phyloP scores from a whole-genome alignment of 2,888 invertebrate genomes.

The Rotaria magnacalcarata region DNA sequence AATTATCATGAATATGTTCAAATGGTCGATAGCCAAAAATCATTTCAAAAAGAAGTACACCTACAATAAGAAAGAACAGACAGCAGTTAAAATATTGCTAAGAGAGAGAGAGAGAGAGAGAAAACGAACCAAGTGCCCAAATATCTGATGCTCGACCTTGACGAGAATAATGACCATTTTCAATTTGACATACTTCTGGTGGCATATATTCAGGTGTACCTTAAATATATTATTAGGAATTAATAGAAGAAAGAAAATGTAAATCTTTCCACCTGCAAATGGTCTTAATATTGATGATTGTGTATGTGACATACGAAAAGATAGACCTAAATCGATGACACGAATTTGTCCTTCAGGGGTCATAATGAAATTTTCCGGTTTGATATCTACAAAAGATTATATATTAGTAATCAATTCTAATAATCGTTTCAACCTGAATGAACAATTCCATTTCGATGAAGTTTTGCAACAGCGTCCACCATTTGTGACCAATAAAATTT shows the following conservation, averaged over 20 bases:
- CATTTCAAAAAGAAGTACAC: slow-evolving; percentile 33
- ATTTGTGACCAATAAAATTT: slow-evolving; percentile 35
- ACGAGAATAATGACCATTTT: slow-evolving; percentile 21
- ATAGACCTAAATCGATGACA: slow-evolving; percentile 34
- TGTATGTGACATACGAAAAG: background rate
- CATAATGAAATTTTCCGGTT: slow-evolving; percentile 36
- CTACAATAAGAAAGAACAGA: background rate
- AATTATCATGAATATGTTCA: slow-evolving; percentile 30
- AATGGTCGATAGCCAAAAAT: slow-evolving; percentile 34
- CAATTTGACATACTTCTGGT: slow-evolving; percentile 36
- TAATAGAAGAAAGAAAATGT: background rate
- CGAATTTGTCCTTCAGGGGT: background rate
- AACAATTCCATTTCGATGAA: slow-evolving; percentile 34
- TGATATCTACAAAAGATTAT: background rate
- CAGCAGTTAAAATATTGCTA: background rate
- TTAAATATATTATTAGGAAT: background rate
- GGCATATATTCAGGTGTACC: slow-evolving; percentile 39
- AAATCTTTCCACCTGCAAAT: slow-evolving; percentile 7
- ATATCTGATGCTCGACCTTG: slow-evolving; percentile 20
- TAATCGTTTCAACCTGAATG: slow-evolving; percentile 35
- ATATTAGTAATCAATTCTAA: background rate
- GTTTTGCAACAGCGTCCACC: background rate
- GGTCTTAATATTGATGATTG: slow-evolving; percentile 2
- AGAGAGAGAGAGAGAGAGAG: no score
- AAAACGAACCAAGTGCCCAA: background rate